phyloP scores from a whole-genome alignment of 2,888 invertebrate species.

The Pammene fasciana region DNA sequence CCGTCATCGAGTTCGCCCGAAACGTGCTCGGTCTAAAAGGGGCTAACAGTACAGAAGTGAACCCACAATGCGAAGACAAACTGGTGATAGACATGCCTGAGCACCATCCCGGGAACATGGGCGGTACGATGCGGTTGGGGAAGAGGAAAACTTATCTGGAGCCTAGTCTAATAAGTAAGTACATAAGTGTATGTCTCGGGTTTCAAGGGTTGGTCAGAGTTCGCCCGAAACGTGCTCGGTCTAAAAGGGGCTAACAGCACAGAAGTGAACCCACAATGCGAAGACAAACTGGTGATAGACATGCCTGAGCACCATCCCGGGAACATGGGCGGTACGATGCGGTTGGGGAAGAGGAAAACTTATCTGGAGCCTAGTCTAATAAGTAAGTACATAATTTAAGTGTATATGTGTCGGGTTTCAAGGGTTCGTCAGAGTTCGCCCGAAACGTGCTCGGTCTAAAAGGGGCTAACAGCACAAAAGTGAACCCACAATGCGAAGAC shows the following conservation, averaged over 20 bases:
- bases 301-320: slow-evolving; percentile 99
- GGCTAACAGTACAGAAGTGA: slow-evolving; percentile 95
- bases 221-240: slow-evolving; percentile 92
- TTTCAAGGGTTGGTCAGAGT: slow-evolving; percentile 98
- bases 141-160: slow-evolving; percentile 93
- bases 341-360: slow-evolving; percentile 96
- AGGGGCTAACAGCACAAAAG: slow-evolving; percentile 94
- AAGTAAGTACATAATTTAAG: slow-evolving; percentile 80
- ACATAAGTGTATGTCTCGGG: slow-evolving; percentile 88
- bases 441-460: slow-evolving; percentile 90
- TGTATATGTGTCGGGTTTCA: slow-evolving; percentile 97
- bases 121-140: slow-evolving; percentile 99
- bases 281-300: slow-evolving; percentile 94
- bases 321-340: slow-evolving; percentile 98
- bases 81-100: slow-evolving; percentile 99
- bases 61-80: slow-evolving; percentile 88
- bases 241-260: slow-evolving; percentile 92
- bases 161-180: slow-evolving; percentile 85
- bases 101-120: slow-evolving; percentile 95
- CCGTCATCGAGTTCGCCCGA: slow-evolving; percentile 97
- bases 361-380: slow-evolving; percentile 87
- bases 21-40: slow-evolving; percentile 89
- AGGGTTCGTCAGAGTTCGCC: slow-evolving; percentile 97
- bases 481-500: slow-evolving; percentile 87
- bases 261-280: slow-evolving; percentile 90